Percentiles rank a stretch among this genome's conserved stretches.
These are phyloP conservation scores for Silurus meridionalis DNA, from an alignment of 2,113 vertebrate genomes.

Conservation along the genomic window DNA sequence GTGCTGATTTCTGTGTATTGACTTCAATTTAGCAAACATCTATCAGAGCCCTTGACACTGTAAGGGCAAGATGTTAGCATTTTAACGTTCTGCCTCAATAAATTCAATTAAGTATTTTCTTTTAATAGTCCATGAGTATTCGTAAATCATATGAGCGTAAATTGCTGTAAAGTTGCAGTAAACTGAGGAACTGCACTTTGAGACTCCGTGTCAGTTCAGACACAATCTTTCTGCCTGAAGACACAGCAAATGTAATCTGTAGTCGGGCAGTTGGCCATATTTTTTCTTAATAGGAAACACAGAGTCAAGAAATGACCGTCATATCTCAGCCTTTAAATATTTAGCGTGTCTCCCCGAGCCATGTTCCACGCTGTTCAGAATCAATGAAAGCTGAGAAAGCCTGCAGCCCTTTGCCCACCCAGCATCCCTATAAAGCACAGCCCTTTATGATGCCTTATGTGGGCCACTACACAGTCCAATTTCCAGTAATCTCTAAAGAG, in stretches of 20 bases:
- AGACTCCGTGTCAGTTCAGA: neutral
- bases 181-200: neutral
- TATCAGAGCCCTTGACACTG: neutral
- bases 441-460: constrained; percentile 59
- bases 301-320: constrained; percentile 37
- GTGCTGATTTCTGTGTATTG: neutral
- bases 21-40: neutral
- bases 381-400: constrained; percentile 44
- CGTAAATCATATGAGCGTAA: neutral
- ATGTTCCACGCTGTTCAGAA: constrained; percentile 37
- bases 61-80: neutral
- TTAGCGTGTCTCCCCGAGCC: constrained; percentile 31
- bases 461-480: constrained; percentile 68
- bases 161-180: neutral
- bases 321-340: constrained; percentile 48
- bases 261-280: constrained; percentile 4
- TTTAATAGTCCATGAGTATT: neutral
- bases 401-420: constrained; percentile 28
- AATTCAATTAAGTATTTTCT: neutral
- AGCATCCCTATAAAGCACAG: constrained; percentile 53
- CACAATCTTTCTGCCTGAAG: constrained; percentile 23
- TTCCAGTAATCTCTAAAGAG: constrained; percentile 62
- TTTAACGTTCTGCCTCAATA: neutral
- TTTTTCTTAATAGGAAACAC: constrained; percentile 32
- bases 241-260: constrained; percentile 28